Conservation (phyloP, 2,113 vertebrate species). For the Edolisoma coerulescens region DNA sequence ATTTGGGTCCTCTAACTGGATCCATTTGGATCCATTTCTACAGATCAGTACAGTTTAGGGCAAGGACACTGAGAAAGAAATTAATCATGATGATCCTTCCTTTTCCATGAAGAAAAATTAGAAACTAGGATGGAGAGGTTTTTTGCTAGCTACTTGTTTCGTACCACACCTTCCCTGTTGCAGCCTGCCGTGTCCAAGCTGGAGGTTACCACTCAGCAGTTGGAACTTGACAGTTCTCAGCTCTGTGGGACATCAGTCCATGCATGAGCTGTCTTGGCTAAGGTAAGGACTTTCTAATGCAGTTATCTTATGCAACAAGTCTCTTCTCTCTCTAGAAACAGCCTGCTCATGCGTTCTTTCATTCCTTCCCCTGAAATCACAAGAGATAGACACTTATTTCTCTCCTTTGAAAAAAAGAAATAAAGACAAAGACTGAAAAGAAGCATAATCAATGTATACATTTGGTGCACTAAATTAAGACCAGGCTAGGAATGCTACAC, state of each 20-base stretch:
- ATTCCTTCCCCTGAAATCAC: not conserved
- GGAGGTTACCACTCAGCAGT: not conserved
- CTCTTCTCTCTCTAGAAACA: not conserved
- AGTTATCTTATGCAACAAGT: not conserved
- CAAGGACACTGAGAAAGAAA: not conserved
- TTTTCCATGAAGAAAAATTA: not conserved
- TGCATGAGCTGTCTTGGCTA: not conserved
- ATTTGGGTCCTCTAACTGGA: fast-evolving
- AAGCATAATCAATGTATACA: not conserved
- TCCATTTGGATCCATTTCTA: not conserved
- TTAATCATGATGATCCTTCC: not conserved
- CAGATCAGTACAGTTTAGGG: not conserved
- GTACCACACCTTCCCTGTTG: not conserved
- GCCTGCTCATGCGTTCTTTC: not conserved
- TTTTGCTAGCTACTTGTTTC: not conserved
- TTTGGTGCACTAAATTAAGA: not conserved
- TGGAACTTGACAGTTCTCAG: not conserved
- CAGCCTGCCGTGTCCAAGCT: not conserved
- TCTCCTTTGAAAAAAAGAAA: not conserved
- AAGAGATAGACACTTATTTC: not conserved
- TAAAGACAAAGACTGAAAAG: not conserved
- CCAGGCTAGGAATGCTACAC: not conserved
- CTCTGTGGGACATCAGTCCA: not conserved
- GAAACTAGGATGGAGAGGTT: fast-evolving
- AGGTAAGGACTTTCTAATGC: not conserved